Conservation (phyloP, 1,140 invertebrate genomes). For the Drosophila sechellia region DNA sequence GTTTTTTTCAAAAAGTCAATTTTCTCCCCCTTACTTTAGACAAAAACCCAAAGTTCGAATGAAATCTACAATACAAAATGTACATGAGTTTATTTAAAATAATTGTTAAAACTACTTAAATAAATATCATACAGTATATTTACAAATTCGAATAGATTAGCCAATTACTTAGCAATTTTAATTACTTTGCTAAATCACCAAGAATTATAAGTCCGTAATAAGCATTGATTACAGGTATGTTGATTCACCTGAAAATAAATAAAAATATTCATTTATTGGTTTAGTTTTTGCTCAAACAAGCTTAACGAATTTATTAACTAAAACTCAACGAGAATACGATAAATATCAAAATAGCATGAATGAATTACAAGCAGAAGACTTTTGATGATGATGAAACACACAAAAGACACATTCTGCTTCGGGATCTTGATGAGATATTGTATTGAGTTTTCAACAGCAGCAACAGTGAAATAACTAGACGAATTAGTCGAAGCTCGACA, state of each 20-base stretch:
- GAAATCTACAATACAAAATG: conserved; percentile 53
- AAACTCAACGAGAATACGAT: not conserved
- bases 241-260: conserved; percentile 68
- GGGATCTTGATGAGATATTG: not conserved
- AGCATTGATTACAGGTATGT: conserved; percentile 75
- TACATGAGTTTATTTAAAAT: conserved; percentile 68
- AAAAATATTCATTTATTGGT: conserved; percentile 5
- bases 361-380: not conserved
- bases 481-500: not conserved
- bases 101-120: conserved; percentile 70
- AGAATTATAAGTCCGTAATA: conserved; percentile 70
- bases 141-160: conserved; percentile 77
- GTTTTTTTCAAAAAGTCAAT: no score
- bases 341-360: not conserved
- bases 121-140: conserved; percentile 70
- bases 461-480: not conserved
- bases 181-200: conserved; percentile 74
- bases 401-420: not conserved
- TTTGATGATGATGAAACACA: not conserved
- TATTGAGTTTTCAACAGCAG: not conserved
- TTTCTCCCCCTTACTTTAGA: not conserved
- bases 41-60: conserved; percentile 29
- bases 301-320: no score
- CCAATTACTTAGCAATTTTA: conserved; percentile 69
- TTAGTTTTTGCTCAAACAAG: not conserved